These are phyloP conservation scores for Oligia latruncula DNA, from an alignment of 2,888 invertebrate species.

Conservation along the genomic window DNA sequence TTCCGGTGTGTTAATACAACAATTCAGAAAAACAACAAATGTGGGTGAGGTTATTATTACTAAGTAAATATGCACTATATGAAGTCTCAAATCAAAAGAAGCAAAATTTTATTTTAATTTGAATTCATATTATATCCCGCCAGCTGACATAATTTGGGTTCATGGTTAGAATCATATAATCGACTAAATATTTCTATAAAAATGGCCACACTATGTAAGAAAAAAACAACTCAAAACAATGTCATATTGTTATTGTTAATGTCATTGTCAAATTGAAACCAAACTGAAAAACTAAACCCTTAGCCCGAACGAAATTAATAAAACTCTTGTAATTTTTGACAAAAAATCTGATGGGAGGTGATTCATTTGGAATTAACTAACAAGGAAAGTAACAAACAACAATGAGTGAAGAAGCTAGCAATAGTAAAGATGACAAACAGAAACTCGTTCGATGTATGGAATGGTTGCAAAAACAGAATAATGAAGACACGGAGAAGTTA, in stretches of 20 bases:
- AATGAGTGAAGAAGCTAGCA: constrained; percentile 43
- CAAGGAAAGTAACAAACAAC: background rate
- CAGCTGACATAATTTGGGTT: background rate
- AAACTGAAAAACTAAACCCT: constrained; percentile 1
- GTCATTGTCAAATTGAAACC: constrained; percentile 11
- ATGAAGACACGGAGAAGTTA: constrained; percentile 77
- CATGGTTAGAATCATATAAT: background rate
- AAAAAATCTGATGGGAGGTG: background rate
- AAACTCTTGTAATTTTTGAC: background rate
- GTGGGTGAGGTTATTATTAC: background rate
- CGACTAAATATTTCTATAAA: constrained; percentile 10
- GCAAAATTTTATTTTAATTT: background rate
- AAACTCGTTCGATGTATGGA: constrained; percentile 80
- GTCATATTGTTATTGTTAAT: background rate
- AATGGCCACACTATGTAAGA: background rate
- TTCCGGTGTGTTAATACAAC: background rate
- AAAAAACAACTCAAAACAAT: background rate
- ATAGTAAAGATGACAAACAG: constrained; percentile 54
- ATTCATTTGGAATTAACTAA: background rate
- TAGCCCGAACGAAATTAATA: background rate
- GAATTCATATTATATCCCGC: background rate
- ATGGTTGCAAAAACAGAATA: constrained; percentile 85
- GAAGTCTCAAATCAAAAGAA: background rate
- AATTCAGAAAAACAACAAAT: background rate
- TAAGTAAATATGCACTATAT: background rate